Conservation (phyloP, 1,140 invertebrate species). For the Drosophila pseudoananassae region DNA sequence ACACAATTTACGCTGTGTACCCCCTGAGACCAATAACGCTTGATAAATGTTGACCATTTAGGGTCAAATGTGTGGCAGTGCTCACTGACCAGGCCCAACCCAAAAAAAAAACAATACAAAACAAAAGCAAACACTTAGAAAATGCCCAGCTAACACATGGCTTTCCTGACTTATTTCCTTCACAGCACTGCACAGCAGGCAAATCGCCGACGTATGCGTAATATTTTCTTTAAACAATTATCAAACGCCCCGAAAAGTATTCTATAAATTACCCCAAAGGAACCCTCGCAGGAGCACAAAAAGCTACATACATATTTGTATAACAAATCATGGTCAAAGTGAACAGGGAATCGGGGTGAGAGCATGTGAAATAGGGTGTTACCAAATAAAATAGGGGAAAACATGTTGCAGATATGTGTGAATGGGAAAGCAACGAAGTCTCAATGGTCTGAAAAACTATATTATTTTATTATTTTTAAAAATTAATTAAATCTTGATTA, state of each 20-base stretch:
- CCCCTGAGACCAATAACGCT: conserved; percentile 83
- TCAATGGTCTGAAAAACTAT: conserved; percentile 25
- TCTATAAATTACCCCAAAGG: conserved; percentile 69
- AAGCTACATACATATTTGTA: conserved; percentile 30
- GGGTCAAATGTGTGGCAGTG: conserved; percentile 75
- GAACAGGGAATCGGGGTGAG: conserved; percentile 43
- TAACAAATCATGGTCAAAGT: conserved; percentile 75
- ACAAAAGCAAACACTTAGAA: conserved; percentile 17
- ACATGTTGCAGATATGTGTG: background rate
- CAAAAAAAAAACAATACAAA: conserved; percentile 10
- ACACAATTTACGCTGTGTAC: conserved; percentile 79
- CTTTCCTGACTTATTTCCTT: conserved; percentile 56
- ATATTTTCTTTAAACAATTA: conserved; percentile 83
- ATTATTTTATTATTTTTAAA: too few relatives aligned
- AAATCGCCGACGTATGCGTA: conserved; percentile 76
- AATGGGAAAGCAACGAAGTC: conserved; percentile 18
- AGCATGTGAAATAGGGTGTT: conserved; percentile 52
- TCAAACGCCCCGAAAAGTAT: conserved; percentile 76
- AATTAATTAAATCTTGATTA: too few relatives aligned
- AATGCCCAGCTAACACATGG: conserved; percentile 48
- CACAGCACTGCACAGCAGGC: conserved; percentile 36
- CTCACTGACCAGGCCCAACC: conserved; percentile 34
- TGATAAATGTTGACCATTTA: conserved; percentile 83
- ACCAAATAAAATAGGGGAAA: conserved; percentile 53
- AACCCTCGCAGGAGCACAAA: conserved; percentile 20